Conservation (phyloP, 2,113 vertebrate genomes). For the Chrysemys picta region DNA sequence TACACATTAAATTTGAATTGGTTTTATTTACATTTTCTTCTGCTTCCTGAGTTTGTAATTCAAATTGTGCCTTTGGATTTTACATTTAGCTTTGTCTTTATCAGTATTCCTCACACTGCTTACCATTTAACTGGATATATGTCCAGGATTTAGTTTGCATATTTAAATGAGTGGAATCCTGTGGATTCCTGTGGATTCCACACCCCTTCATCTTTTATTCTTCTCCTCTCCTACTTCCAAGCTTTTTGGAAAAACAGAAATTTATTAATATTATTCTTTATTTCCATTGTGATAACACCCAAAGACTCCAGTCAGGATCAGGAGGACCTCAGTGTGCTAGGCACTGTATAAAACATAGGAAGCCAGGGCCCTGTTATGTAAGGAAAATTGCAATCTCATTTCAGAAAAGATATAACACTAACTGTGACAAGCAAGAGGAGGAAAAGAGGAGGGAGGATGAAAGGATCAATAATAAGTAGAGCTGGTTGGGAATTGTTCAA, state of each 20-base stretch:
- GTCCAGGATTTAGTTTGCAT: constrained; percentile 47
- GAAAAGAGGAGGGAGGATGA: background rate
- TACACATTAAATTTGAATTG: background rate
- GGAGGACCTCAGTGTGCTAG: background rate
- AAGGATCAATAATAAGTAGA: background rate
- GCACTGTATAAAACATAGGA: background rate
- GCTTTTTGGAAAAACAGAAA: background rate
- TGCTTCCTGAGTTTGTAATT: constrained; percentile 36
- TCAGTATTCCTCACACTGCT: constrained; percentile 55
- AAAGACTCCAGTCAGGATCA: background rate
- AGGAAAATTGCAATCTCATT: background rate
- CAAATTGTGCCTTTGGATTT: constrained; percentile 31
- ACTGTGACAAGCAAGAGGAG: background rate
- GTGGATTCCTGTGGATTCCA: constrained; percentile 9
- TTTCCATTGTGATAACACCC: background rate
- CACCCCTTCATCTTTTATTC: background rate
- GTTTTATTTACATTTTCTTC: constrained; percentile 13
- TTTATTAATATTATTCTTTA: background rate
- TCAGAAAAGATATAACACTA: background rate
- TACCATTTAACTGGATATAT: background rate
- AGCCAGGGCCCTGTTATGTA: constrained; percentile 5
- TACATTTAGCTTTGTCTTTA: constrained; percentile 21
- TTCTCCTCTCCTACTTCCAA: background rate
- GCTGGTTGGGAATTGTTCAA: background rate
- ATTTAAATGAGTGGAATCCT: constrained; percentile 54